Conservation (phyloP, 2,113 vertebrate genomes). For the Alligator sinensis region DNA sequence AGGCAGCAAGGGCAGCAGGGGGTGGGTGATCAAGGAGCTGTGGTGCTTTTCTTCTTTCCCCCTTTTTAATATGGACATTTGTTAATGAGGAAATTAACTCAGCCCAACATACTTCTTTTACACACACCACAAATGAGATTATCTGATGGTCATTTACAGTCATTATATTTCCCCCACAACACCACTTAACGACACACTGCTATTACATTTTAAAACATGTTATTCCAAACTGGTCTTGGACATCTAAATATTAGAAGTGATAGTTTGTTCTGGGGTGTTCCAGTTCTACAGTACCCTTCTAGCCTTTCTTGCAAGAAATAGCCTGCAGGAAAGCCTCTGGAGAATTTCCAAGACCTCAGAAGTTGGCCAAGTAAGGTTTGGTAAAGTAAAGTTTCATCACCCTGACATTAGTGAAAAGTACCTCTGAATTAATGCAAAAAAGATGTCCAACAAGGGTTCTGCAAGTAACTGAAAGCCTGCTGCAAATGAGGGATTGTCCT, state of each 20-base stretch:
- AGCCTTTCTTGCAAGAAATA: conserved; percentile 50
- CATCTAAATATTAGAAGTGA: conserved; percentile 1
- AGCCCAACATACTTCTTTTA: conserved; percentile 20
- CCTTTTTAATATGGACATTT: conserved; percentile 14
- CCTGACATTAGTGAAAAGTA: conserved; percentile 73
- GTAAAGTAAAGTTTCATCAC: conserved; percentile 63
- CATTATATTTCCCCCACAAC: neutral
- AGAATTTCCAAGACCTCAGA: conserved; percentile 58
- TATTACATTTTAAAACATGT: neutral
- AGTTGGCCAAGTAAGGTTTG: conserved; percentile 66
- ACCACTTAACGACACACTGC: neutral
- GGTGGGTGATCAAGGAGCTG: neutral
- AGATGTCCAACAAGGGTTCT: conserved; percentile 48
- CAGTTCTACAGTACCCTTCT: neutral
- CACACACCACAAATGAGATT: neutral
- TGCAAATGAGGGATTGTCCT: conserved; percentile 46
- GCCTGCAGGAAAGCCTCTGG: conserved; percentile 62
- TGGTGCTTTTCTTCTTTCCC: neutral
- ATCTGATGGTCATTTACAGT: neutral
- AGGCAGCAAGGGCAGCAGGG: too few relatives aligned
- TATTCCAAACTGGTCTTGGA: conserved; percentile 20
- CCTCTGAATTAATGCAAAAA: conserved; percentile 73
- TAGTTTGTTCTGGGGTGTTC: conserved; percentile 22
- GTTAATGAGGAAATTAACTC: neutral
- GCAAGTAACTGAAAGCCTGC: conserved; percentile 50